Base-by-base conservation (phyloP, 1,140 invertebrate genomes). In the Samia ricini region DNA sequence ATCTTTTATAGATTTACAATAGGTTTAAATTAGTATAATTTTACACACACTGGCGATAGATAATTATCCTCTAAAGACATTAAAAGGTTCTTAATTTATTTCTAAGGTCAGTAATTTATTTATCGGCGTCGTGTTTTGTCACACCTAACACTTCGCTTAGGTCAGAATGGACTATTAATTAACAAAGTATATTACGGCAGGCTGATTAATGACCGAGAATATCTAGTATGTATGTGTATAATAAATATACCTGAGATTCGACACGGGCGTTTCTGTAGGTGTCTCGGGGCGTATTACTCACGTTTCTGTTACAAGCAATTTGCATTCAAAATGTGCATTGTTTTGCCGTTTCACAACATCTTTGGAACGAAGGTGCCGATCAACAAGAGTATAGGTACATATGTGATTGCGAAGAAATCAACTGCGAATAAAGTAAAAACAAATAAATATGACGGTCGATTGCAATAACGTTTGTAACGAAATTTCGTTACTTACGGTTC, bases 241-340 rank as follows among this genome's bases (percentile, higher is more conserved):
- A n/a, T n/a, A n/a, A n/a, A n/a, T 19, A 55, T 49, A 60, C 2
- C 36, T 23, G 49, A 52, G 29, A 24, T 23, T 49, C 23, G 19
- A 19, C 26, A 42, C 33, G 15, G 55, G 24, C 33, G 60, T 64
- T n/a, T 60, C 52, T 60, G 21, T 23, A 65, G 58, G 61, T 61
- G 63, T 56, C 67, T 69, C 57, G 62, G 66, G 57, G 67, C 69
- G 56, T 55, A 66, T 73, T 66, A 61, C 56, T 73, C 70, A 70
- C 65, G 60, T 48, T 52, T 66, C 48, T 61, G 61, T 66, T 68
- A 68, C 70, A 63, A 57, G 52, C 65, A 77, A 79, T 79, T 79
- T 76, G 68, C 69, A 79, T 81, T 65, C 69, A 69, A 74, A 77
- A 62, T 69, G 64, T 59, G 66, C 72, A 75, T 78, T 79, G 76